Evolutionary conservation across 1,140 invertebrate species (phyloP).

Genomic region (Drosophila busckii): DNA sequence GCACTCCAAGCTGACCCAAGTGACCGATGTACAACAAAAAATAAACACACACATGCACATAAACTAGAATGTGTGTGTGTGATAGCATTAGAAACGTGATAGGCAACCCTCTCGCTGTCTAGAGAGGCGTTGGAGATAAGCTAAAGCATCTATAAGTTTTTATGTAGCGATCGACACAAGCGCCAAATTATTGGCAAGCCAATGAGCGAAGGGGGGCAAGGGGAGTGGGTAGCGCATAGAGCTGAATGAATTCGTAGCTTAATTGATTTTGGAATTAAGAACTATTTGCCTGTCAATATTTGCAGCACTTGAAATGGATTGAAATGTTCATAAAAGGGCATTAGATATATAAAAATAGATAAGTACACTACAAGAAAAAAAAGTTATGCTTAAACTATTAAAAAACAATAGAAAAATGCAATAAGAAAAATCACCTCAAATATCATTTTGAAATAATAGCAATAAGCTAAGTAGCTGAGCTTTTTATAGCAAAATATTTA

Average conservation of each 20-base stretch:
- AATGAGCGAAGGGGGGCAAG: neutral
- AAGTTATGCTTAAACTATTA: too few relatives aligned
- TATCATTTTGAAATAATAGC: too few relatives aligned
- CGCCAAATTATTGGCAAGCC: constrained; percentile 35
- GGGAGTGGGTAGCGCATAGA: neutral
- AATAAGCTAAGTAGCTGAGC: too few relatives aligned
- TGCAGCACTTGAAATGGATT: constrained; percentile 10
- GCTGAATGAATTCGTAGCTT: constrained; percentile 19
- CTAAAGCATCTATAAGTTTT: constrained; percentile 44
- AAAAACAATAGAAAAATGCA: too few relatives aligned
- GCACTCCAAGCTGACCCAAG: constrained; percentile 65
- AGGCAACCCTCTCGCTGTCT: constrained; percentile 2
- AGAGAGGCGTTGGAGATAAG: constrained; percentile 32
- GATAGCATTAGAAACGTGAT: constrained; percentile 49
- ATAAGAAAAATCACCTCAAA: too few relatives aligned
- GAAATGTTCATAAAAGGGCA: neutral
- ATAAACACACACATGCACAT: constrained; percentile 7
- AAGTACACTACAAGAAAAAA: neutral
- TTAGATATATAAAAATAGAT: neutral
- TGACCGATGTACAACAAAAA: constrained; percentile 45
- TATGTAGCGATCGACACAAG: constrained; percentile 35
- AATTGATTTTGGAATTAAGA: constrained; percentile 39
- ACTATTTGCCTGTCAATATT: constrained; percentile 33
- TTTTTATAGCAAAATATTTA: too few relatives aligned
- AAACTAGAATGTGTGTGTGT: constrained; percentile 15